Conservation (phyloP, 2,888 invertebrate species). For the Spilosoma lubricipeda region DNA sequence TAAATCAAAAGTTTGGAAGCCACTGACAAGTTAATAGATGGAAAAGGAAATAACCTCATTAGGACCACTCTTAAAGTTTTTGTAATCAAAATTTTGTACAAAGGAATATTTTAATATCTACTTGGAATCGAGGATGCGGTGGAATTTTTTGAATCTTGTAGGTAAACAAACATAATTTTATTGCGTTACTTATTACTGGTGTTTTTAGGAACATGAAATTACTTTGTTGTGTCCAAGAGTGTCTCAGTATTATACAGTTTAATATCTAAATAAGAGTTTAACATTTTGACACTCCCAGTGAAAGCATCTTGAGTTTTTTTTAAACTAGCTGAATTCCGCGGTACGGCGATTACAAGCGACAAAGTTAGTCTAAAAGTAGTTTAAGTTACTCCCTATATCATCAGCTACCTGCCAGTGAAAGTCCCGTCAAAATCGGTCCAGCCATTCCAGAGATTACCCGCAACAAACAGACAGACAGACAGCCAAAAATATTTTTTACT, state of each 20-base stretch:
- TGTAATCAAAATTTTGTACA: conserved; percentile 2
- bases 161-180: neutral
- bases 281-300: too few relatives aligned
- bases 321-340: too few relatives aligned
- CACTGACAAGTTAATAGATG: conserved; percentile 33
- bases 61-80: neutral
- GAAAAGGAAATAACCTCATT: conserved; percentile 27
- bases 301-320: too few relatives aligned
- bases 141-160: neutral
- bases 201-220: neutral
- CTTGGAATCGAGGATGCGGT: neutral
- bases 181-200: neutral
- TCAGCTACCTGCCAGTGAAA: too few relatives aligned
- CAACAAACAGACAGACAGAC: too few relatives aligned
- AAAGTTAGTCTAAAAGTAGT: too few relatives aligned
- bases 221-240: too few relatives aligned
- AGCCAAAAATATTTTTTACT: too few relatives aligned
- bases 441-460: too few relatives aligned
- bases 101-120: neutral
- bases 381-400: too few relatives aligned
- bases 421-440: too few relatives aligned
- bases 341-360: too few relatives aligned
- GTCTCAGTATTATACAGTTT: neutral
- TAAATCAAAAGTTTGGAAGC: conserved; percentile 44
- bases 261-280: neutral